phyloP scores from a whole-genome alignment of 2,797 vertebrate species.

The Mormyrops attenuatus region DNA sequence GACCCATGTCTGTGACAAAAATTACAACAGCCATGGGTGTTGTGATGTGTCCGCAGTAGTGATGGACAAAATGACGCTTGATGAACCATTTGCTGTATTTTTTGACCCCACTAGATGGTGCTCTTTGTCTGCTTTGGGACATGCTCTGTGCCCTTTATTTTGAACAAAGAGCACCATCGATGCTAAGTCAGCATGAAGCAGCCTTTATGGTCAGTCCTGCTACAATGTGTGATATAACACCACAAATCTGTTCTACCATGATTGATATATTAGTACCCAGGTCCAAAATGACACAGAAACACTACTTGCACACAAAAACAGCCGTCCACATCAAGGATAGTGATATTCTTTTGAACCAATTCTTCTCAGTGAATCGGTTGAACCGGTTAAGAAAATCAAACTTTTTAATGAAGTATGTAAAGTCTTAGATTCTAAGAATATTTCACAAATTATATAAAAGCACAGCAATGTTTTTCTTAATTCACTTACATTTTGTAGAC shows the following conservation, averaged over 20 bases:
- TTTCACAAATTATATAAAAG: neutral
- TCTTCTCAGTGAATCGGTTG: neutral
- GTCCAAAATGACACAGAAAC: neutral
- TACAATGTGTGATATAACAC: neutral
- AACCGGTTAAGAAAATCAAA: neutral
- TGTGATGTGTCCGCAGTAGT: neutral
- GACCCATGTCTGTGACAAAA: neutral
- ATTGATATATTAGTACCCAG: neutral
- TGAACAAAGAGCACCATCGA: neutral
- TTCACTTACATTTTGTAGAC: neutral
- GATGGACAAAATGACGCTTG: neutral
- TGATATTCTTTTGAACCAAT: neutral
- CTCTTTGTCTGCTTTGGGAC: neutral
- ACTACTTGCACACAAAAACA: neutral
- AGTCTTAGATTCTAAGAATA: neutral
- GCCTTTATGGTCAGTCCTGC: neutral
- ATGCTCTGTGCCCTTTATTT: neutral
- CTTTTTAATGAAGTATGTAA: neutral
- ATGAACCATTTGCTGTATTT: neutral
- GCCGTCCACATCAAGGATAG: neutral
- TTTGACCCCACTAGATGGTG: neutral
- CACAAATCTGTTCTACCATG: neutral
- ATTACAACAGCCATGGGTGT: neutral
- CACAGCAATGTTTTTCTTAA: neutral
- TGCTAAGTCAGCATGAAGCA: neutral